Evolutionary conservation across 2,888 invertebrate species (phyloP).

Genomic region (Biston betularia): DNA sequence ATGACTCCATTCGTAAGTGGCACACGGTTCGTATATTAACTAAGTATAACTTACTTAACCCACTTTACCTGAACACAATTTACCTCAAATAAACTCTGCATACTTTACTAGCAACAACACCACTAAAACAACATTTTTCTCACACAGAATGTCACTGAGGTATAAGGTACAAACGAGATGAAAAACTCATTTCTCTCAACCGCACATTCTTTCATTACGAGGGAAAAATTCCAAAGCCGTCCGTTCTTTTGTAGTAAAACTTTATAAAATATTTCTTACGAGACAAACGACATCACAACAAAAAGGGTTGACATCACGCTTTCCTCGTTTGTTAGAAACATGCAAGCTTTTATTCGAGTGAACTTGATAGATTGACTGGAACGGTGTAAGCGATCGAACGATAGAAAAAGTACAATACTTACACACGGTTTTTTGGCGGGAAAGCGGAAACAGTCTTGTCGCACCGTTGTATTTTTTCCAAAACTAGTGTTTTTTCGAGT

Average conservation of each 20-base stretch:
- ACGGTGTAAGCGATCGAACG: neutral
- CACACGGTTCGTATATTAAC: neutral
- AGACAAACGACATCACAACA: slow-evolving; percentile 20
- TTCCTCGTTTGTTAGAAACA: slow-evolving; percentile 32
- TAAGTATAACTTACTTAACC: neutral
- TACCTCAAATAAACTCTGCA: too few relatives aligned
- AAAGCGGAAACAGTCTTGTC: too few relatives aligned
- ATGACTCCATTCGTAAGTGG: slow-evolving; percentile 35
- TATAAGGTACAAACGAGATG: neutral
- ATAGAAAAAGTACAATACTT: neutral
- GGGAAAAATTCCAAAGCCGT: slow-evolving; percentile 20
- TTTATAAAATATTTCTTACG: slow-evolving; percentile 16
- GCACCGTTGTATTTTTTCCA: too few relatives aligned
- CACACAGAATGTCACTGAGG: neutral
- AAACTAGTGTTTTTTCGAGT: too few relatives aligned
- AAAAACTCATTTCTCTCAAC: slow-evolving; percentile 13
- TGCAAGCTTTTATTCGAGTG: slow-evolving; percentile 40
- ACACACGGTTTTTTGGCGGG: too few relatives aligned
- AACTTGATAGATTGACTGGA: slow-evolving; percentile 37
- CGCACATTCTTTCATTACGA: slow-evolving; percentile 4
- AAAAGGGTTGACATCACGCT: slow-evolving; percentile 34
- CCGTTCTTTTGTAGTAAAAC: slow-evolving; percentile 12
- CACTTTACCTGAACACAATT: too few relatives aligned
- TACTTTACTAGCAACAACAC: neutral
- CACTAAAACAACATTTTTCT: neutral